A percentile compares a stretch with the other conserved stretches of the same genome.
Conservation (phyloP, 2,888 invertebrate genomes). For the Nephrotoma guestfalica region DNA sequence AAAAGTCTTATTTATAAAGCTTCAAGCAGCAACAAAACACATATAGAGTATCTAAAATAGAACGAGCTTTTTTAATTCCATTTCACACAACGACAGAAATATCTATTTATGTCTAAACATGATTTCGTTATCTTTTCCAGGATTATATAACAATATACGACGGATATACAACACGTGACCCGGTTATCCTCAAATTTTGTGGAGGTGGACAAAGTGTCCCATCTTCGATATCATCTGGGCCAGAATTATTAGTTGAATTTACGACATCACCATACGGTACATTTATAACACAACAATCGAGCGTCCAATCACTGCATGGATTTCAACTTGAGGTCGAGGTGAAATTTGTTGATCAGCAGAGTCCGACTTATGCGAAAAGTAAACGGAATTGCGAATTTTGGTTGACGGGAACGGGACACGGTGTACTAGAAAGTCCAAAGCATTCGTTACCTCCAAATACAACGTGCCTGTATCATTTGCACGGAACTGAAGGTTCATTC, state of each 20-base stretch:
- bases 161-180: slow-evolving; percentile 76
- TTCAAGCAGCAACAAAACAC: not conserved
- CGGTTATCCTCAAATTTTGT: slow-evolving; percentile 77
- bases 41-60: not conserved
- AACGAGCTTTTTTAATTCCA: not conserved
- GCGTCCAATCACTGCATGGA: slow-evolving; percentile 65
- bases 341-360: slow-evolving; percentile 69
- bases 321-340: slow-evolving; percentile 78
- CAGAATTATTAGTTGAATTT: slow-evolving; percentile 78
- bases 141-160: slow-evolving; percentile 82
- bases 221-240: slow-evolving; percentile 72
- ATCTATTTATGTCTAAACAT: not conserved
- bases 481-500: slow-evolving; percentile 41
- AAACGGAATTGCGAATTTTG: slow-evolving; percentile 76
- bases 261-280: slow-evolving; percentile 82
- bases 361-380: slow-evolving; percentile 70
- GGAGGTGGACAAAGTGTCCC: slow-evolving; percentile 79
- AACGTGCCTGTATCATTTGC: slow-evolving; percentile 74
- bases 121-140: slow-evolving; percentile 21
- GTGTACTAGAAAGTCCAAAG: slow-evolving; percentile 67
- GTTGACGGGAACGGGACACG: slow-evolving; percentile 64
- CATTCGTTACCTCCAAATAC: slow-evolving; percentile 80
- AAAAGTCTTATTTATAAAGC: not conserved
- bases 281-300: slow-evolving; percentile 60
- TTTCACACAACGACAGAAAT: not conserved